A percentile compares a stretch with the other conserved stretches of the same genome.
Evolutionary conservation across 2,797 vertebrate genomes (phyloP).

Genomic region (Stomatorhinus walkeri): DNA sequence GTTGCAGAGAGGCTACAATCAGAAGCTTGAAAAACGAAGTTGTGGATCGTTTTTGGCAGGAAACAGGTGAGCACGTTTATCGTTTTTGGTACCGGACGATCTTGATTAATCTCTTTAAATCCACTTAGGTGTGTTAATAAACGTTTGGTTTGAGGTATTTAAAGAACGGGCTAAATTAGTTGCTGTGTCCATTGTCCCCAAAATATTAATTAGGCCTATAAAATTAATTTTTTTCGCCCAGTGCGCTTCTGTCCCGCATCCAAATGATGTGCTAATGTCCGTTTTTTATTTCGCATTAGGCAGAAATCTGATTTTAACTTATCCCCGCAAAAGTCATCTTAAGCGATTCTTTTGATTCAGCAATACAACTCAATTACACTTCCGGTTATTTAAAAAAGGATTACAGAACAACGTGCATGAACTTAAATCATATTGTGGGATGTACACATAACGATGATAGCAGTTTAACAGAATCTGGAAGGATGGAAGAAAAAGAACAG

Average conservation of each 20-base stretch:
- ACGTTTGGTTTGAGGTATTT: not conserved
- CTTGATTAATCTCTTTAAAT: not conserved
- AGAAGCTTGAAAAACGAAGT: not conserved
- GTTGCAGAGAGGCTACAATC: not conserved
- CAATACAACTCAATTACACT: not conserved
- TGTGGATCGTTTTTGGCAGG: not conserved
- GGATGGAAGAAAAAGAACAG: not conserved
- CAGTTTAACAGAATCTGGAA: not conserved
- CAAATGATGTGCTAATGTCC: not conserved
- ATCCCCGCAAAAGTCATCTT: not conserved
- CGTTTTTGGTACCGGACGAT: not conserved
- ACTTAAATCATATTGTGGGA: not conserved
- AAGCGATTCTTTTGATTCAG: not conserved
- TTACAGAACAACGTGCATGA: not conserved
- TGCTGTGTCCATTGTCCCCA: not conserved
- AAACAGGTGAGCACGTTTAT: slow-evolving; percentile 5
- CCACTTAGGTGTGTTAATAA: not conserved
- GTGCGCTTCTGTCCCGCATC: not conserved
- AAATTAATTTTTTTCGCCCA: not conserved
- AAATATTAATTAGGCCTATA: not conserved
- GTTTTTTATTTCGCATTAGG: not conserved
- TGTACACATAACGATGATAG: not conserved
- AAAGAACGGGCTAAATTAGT: not conserved
- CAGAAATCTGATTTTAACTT: not conserved
- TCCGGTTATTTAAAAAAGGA: not conserved